Conservation (phyloP, 2,113 vertebrate genomes). For the Archilochus colubris region DNA sequence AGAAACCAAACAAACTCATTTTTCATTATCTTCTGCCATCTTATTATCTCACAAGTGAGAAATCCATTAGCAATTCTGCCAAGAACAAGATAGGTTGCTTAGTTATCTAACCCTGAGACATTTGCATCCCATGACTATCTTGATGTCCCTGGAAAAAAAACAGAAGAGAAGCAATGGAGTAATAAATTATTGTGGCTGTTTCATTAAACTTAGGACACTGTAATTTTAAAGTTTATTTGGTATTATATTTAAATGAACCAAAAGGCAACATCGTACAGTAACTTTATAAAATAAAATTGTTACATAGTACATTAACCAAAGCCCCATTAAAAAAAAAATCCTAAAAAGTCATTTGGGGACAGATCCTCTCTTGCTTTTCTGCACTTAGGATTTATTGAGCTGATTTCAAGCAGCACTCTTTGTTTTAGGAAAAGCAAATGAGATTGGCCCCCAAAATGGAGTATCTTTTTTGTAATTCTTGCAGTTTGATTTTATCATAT, state of each 20-base stretch:
- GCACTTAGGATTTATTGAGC: constrained; percentile 19
- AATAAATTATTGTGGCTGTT: constrained; percentile 41
- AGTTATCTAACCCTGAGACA: constrained; percentile 15
- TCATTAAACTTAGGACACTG: constrained; percentile 34
- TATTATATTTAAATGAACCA: constrained; percentile 66
- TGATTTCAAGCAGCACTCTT: constrained; percentile 28
- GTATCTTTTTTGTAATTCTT: not conserved
- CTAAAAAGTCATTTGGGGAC: constrained; percentile 44
- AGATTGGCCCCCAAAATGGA: constrained; percentile 26
- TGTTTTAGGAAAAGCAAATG: constrained; percentile 29
- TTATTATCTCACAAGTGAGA: constrained; percentile 30
- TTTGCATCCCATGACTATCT: not conserved
- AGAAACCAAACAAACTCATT: constrained; percentile 4
- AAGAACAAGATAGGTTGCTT: constrained; percentile 10
- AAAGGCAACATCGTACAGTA: constrained; percentile 76
- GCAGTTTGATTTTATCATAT: constrained; percentile 29
- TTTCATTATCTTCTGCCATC: constrained; percentile 23
- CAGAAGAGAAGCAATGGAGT: constrained; percentile 4
- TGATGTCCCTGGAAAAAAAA: not conserved
- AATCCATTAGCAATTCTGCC: constrained; percentile 25
- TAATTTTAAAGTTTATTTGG: constrained; percentile 74
- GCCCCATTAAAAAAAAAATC: constrained; percentile 60
- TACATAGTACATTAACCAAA: constrained; percentile 73
- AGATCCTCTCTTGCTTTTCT: constrained; percentile 43
- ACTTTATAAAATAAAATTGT: constrained; percentile 74